Base-by-base conservation (phyloP, 2,888 invertebrate species). In the Drosophila recens region DNA sequence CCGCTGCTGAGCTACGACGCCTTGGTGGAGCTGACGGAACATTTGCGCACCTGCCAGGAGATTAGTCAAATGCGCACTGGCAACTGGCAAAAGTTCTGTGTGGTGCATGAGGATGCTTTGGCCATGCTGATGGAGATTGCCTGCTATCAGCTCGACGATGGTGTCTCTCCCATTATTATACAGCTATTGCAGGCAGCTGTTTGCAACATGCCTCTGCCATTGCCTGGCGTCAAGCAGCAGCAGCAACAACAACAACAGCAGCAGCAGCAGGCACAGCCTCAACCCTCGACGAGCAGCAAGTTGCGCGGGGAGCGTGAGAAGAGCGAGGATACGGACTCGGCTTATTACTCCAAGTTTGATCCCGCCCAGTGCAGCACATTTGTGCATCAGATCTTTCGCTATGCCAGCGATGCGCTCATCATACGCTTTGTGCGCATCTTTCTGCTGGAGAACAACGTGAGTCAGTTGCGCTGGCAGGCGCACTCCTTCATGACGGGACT, bases 11-110 rank as follows among this genome's bases (percentile, higher is more conserved):
- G 96, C 0, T 98, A 98, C 90, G 98, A 98, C 92, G 95, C 96
- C 5, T 94, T 98, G n/a, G 98, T 98, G 5, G 97, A 97, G 80
- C 94, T 99, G 64, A 98, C 99, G 90, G 99, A 99, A 86, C 98
- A 98, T 92, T 93, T 99, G 72, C 98, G 98, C 92, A 96, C 97
- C 4, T 98, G 98, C 87, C 95, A 97, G 56, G 99, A 99, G 92
- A 97, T 99, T 66, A 98, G 98, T 38, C 95, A 96, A 57, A 95
- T 96, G 58, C 96, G 99, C 59, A 97, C 98, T 0, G 96, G 97
- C 80, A 99, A 99, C 93, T 99, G 99, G 99, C 98, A 99, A 92
- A 95, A 96, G 90, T 97, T 97, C 91, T 98, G 98, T 90, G 92
- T 95, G 2, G 94, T 94, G 38, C 96, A 96, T 87, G 95, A 96